Conservation (phyloP, 2,797 vertebrate genomes). For the Allobates femoralis region DNA sequence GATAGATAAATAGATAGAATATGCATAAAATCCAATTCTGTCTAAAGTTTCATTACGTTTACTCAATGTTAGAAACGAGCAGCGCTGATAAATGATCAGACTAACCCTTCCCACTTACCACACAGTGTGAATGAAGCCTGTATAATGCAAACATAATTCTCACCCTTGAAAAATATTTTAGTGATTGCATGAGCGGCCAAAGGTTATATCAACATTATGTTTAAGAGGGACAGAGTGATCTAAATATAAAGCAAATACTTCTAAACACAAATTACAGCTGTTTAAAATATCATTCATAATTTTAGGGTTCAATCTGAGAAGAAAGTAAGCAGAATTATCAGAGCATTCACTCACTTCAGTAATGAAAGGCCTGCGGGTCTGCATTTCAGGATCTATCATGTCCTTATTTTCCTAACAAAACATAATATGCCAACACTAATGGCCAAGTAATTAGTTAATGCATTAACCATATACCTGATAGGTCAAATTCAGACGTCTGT, state of each 20-base stretch:
- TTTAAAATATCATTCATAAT: slow-evolving; percentile 67
- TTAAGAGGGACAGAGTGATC: slow-evolving; percentile 77
- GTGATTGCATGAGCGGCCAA: slow-evolving; percentile 74
- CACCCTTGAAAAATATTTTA: slow-evolving; percentile 73
- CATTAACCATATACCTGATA: no score
- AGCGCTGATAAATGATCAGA: slow-evolving; percentile 57
- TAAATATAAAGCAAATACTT: slow-evolving; percentile 76
- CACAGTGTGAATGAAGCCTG: slow-evolving; percentile 61
- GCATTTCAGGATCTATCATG: not conserved
- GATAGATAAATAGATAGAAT: not conserved
- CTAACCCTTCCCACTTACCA: slow-evolving; percentile 10
- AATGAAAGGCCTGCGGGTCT: not conserved
- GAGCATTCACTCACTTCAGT: not conserved
- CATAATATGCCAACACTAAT: no score
- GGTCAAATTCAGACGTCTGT: no score
- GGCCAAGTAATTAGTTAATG: no score
- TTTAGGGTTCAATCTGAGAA: slow-evolving; percentile 63
- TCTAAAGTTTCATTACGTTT: slow-evolving; percentile 5
- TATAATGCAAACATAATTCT: slow-evolving; percentile 70
- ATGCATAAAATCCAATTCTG: not conserved
- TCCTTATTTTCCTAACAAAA: not conserved
- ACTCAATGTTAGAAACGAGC: not conserved
- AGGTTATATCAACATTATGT: slow-evolving; percentile 82
- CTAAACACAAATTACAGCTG: slow-evolving; percentile 77
- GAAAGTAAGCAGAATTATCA: slow-evolving; percentile 51